A percentile compares a stretch with the other conserved stretches of the same genome.
phyloP scores from a whole-genome alignment of 2,113 vertebrate species.

The Etheostoma cragini region DNA sequence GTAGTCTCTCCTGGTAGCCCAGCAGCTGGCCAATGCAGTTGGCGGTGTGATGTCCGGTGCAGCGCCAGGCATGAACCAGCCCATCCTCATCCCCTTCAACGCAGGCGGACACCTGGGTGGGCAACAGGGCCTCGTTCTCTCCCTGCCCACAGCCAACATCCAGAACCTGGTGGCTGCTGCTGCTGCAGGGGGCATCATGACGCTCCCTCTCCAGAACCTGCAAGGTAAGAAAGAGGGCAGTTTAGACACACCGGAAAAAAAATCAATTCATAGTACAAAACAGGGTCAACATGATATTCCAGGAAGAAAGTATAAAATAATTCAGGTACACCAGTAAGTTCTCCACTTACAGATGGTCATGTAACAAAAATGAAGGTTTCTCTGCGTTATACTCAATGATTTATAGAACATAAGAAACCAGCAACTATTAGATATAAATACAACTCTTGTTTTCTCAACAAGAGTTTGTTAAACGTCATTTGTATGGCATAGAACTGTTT shows the following conservation, averaged over 20 bases:
- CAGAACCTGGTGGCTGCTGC: constrained; percentile 98
- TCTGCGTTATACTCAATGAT: neutral
- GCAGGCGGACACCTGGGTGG: constrained; percentile 96
- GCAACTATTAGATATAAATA: constrained; percentile 20
- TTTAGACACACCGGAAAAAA: neutral
- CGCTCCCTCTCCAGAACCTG: constrained; percentile 98
- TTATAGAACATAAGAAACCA: neutral
- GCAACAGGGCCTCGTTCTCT: constrained; percentile 98
- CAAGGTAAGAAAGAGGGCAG: constrained; percentile 89
- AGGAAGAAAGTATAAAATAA: neutral
- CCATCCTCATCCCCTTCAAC: constrained; percentile 98
- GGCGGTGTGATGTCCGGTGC: constrained; percentile 96
- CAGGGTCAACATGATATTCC: neutral
- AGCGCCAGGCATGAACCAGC: constrained; percentile 93
- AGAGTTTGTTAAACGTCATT: constrained; percentile 14
- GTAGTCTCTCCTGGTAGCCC: constrained; percentile 94
- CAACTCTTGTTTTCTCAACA: constrained; percentile 6
- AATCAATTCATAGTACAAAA: neutral
- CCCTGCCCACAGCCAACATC: constrained; percentile 95
- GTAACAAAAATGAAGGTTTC: neutral
- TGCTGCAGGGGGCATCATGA: constrained; percentile 98
- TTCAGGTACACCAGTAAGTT: neutral
- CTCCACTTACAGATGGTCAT: neutral
- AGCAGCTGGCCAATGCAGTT: constrained; percentile 95
- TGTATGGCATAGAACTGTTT: constrained; percentile 26